Percentiles rank a stretch among this genome's conserved stretches.
Conservation (phyloP, 2,888 invertebrate genomes). For the Drosophila basisetae region DNA sequence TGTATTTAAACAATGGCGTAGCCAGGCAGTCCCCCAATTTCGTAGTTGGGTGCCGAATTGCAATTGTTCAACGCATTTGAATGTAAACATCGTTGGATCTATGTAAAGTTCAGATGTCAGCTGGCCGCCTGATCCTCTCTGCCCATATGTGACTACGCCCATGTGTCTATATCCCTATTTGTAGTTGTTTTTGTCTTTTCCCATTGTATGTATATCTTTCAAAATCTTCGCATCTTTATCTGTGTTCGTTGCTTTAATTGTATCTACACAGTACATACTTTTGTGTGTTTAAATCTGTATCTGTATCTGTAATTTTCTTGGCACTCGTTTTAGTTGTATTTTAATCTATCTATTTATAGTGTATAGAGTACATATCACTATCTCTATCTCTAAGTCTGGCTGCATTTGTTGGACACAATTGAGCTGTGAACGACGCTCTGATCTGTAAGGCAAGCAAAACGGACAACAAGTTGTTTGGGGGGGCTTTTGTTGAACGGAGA, state of each 20-base stretch:
- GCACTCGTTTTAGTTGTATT: slow-evolving; percentile 1
- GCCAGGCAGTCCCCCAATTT: background rate
- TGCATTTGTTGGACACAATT: slow-evolving; percentile 38
- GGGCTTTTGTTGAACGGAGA: slow-evolving; percentile 14
- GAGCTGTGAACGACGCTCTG: slow-evolving; percentile 56
- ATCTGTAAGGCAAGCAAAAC: slow-evolving; percentile 63
- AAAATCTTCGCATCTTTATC: background rate
- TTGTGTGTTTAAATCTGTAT: background rate
- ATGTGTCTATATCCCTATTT: background rate
- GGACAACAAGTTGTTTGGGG: slow-evolving; percentile 13
- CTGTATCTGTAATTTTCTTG: background rate
- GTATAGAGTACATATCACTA: background rate
- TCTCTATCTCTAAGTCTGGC: background rate
- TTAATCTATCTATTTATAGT: slow-evolving; percentile 9
- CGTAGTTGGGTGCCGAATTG: background rate
- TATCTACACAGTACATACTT: background rate
- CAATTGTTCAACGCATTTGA: background rate
- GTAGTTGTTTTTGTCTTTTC: background rate
- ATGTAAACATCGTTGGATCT: background rate
- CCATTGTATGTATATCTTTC: background rate
- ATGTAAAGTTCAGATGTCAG: background rate
- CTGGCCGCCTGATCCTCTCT: background rate
- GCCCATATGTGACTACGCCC: background rate
- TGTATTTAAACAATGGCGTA: background rate
- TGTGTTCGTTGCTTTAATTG: background rate